Base-by-base conservation (phyloP, 2,797 vertebrate genomes). In the Notamacropus eugenii region DNA sequence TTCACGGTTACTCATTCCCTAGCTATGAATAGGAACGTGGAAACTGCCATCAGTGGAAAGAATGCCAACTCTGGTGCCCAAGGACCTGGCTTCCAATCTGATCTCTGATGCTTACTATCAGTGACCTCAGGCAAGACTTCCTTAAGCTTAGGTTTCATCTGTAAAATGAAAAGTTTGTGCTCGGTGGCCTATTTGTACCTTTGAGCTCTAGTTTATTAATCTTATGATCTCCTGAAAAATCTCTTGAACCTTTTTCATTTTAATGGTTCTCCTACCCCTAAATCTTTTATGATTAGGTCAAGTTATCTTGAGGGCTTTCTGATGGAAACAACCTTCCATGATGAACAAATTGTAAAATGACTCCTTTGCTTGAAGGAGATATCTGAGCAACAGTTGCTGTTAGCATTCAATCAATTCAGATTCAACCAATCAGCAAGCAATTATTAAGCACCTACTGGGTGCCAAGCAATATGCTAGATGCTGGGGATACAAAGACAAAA, bases 171-270 rank as follows among this genome's bases (percentile, higher is more conserved):
- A 82, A 40, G 67, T 22, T 40, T 40, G 16, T 6, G n/a, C 67
- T 74, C 9, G 5, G 5, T 40, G 19, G 19, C 4, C 67, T 46
- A 40, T 82, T 82, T 82, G 67, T 46, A 82, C 11, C 67, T 82
- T 82, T 74, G n/a, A 46, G 22, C 22, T 24, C 67, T 46, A 46
- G 67, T 46, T 82, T 82, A 46, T 19, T 46, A 82, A 82, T 82
- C n/a, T 2, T 82, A 46, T 46, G 19, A 46, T 82, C n/a, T 82
- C 6, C 40, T 40, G 40, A 46, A 82, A 82, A 3, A n/a, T 46
- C 3, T 1, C 1, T 0, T 46, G 34, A 59, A 59, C 2, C 5
- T 14, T 0, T 46, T 0, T 29, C 27, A 50, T 74, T 3, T 4
- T 50, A 0, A 0, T 5, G 28, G 34, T 29, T 5, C 6, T 1